A percentile compares a stretch with the other conserved stretches of the same genome.
phyloP scores from a whole-genome alignment of 35 echinoderm and acorn worm species.

The Acanthaster planci region DNA sequence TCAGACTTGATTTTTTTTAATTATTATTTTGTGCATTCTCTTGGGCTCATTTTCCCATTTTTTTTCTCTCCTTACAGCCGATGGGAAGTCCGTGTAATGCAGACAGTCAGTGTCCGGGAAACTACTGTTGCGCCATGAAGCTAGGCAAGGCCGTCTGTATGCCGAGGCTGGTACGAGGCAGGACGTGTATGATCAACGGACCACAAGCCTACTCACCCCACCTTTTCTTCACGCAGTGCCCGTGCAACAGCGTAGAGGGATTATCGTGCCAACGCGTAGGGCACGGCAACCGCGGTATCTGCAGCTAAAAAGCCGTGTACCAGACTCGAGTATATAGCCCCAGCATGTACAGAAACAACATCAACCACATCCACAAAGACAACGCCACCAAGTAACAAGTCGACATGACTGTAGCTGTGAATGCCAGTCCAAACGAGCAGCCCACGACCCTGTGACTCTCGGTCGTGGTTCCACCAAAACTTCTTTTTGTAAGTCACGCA shows the following conservation, averaged over 20 bases:
- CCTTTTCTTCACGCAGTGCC: neutral
- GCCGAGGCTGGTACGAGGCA: neutral
- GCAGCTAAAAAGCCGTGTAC: neutral
- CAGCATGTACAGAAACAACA: constrained; percentile 5
- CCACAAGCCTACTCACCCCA: neutral
- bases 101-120: neutral
- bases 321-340: neutral
- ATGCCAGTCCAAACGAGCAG: neutral
- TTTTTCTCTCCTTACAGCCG: neutral
- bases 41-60: neutral
- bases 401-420: constrained; percentile 10
- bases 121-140: constrained; percentile 16
- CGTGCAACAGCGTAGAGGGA: constrained; percentile 7
- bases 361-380: neutral
- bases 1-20: too few relatives aligned
- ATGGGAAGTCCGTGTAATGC: neutral
- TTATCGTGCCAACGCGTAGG: constrained; percentile 1
- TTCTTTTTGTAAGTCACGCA: too few relatives aligned
- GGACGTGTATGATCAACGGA: constrained; percentile 4
- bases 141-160: constrained; percentile 6
- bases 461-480: too few relatives aligned
- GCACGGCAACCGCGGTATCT: neutral
- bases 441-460: too few relatives aligned
- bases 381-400: neutral
- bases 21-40: too few relatives aligned